phyloP scores from a whole-genome alignment of 2,888 invertebrate genomes.

The Amorpha juglandis region DNA sequence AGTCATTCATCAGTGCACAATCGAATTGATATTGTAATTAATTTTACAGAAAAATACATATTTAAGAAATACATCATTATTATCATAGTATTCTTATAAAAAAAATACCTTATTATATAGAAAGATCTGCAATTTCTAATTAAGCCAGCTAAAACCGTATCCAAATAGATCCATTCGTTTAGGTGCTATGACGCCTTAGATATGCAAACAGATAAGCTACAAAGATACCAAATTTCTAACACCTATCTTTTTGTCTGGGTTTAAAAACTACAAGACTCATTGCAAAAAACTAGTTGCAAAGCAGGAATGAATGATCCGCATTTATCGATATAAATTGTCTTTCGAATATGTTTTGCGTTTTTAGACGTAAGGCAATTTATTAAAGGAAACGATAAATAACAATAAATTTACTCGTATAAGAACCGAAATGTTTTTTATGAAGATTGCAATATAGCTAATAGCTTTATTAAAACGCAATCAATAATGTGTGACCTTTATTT shows the following conservation, averaged over 20 bases:
- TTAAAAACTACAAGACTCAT: too few relatives aligned
- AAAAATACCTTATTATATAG: background rate
- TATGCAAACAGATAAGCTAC: too few relatives aligned
- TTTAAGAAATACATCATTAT: background rate
- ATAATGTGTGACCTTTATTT: slow-evolving; percentile 22
- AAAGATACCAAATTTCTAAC: too few relatives aligned
- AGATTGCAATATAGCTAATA: slow-evolving; percentile 18
- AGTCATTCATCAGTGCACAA: slow-evolving; percentile 7
- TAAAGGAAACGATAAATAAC: slow-evolving; percentile 18
- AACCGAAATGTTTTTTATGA: slow-evolving; percentile 18
- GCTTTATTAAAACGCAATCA: slow-evolving; percentile 22
- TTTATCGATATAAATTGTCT: slow-evolving; percentile 3
- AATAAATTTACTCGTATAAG: slow-evolving; percentile 6
- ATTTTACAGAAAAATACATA: slow-evolving; percentile 1
- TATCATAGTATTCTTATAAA: too few relatives aligned
- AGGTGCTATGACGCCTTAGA: too few relatives aligned
- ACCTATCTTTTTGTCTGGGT: too few relatives aligned
- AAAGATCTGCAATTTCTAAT: background rate
- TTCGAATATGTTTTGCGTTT: background rate
- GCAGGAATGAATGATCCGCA: background rate
- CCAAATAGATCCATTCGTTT: too few relatives aligned
- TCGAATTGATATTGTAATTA: slow-evolving; percentile 18
- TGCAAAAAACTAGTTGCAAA: background rate
- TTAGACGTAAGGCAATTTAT: slow-evolving; percentile 1
- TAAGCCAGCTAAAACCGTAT: too few relatives aligned